Conservation (phyloP, 2,797 vertebrate species). For the Salmo trutta region DNA sequence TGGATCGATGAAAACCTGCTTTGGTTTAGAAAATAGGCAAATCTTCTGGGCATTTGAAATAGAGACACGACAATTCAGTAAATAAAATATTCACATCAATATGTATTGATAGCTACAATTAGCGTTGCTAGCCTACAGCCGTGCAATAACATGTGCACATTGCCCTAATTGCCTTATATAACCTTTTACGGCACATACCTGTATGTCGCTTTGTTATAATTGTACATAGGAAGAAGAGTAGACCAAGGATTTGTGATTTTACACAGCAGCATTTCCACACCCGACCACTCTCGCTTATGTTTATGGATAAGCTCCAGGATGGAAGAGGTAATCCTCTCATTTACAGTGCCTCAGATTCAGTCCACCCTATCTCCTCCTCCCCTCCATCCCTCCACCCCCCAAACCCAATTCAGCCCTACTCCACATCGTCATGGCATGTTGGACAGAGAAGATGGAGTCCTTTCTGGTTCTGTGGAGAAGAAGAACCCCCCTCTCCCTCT, state of each 20-base stretch:
- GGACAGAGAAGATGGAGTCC: conserved; percentile 71
- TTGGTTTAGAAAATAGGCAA: conserved; percentile 58
- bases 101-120: conserved; percentile 52
- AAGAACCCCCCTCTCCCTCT: conserved; percentile 17
- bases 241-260: conserved; percentile 51
- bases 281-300: conserved; percentile 58
- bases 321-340: conserved; percentile 61
- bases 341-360: conserved; percentile 62
- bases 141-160: not conserved
- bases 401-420: conserved; percentile 72
- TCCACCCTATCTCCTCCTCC: conserved; percentile 41
- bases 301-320: conserved; percentile 61
- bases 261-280: conserved; percentile 52
- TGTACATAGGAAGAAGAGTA: conserved; percentile 24
- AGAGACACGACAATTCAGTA: conserved; percentile 62
- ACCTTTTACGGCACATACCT: conserved; percentile 33
- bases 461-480: conserved; percentile 58
- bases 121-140: conserved; percentile 17
- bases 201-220: conserved; percentile 26
- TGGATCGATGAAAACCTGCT: conserved; percentile 75
- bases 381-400: conserved; percentile 41
- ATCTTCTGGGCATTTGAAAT: conserved; percentile 58
- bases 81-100: conserved; percentile 46
- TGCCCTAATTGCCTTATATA: conserved; percentile 5
- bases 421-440: conserved; percentile 71